Base-by-base conservation (phyloP, 2,888 invertebrate genomes). In the Kuschelorhynchus macadamiae region DNA sequence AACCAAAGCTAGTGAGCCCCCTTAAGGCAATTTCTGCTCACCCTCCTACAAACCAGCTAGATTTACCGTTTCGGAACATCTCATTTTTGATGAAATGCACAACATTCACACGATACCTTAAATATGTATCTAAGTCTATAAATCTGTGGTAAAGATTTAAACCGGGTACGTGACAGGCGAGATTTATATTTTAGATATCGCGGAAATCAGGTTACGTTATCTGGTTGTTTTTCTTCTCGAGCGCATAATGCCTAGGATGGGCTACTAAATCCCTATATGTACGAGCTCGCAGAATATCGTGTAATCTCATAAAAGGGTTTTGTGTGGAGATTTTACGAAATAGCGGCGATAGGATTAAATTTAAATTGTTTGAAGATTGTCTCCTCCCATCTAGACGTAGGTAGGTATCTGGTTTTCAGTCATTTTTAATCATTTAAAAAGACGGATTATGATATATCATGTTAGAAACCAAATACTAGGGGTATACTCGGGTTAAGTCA, bases 171-270 rank as follows among this genome's bases (percentile, higher is more conserved):
- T n/a, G 33, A 50, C 17, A 32, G 32, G 50, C 50, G 16, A 50
- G 50, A 50, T 50, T 50, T 50, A 50, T 47, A 30, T 50, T 50
- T 50, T 9, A 36, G 36, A 36, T 36, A 47, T 12, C 47, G 21
- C 20, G 47, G 47, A 47, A 47, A 47, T 20, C 47, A 25, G 25
- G 47, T 36, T 36, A 11, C 11, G 36, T 36, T 7, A 36, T 36
- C 36, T n/a, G 36, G n/a, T 2, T 36, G 36, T 36, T 36, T 36
- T 36, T 36, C 4, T 36, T 36, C 36, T 11, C 36, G 11, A 9
- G 36, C 36, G 11, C 7, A 3, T 25, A n/a, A 25, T 25, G 36
- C 12, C 36, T 12, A 11, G 36, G 36, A 36, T n/a, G n/a, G 36
- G 9, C 36, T 36, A 36, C 36, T 12, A 36, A 36, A 36, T 12